Evolutionary conservation across 2,888 invertebrate genomes (phyloP).

Genomic region (Caenorhabditis sp.): DNA sequence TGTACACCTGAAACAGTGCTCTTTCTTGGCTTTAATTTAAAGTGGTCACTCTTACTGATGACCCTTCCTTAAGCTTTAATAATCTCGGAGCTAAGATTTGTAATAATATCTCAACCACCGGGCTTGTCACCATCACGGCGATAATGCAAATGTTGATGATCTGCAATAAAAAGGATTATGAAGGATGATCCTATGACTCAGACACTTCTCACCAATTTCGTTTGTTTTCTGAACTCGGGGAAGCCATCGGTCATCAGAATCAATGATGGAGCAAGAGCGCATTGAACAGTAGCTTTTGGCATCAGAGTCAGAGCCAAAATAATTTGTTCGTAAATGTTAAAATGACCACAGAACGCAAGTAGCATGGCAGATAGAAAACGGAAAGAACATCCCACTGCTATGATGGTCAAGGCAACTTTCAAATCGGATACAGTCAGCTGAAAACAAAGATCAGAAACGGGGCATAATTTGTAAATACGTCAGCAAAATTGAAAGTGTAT

Average conservation of each 20-base stretch:
- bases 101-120: constrained; percentile 48
- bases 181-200: no score
- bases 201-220: constrained; percentile 52
- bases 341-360: constrained; percentile 38
- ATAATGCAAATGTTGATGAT: constrained; percentile 56
- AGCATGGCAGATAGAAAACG: constrained; percentile 52
- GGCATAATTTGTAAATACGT: constrained; percentile 33
- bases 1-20: constrained; percentile 10
- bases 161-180: constrained; percentile 49
- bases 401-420: constrained; percentile 35
- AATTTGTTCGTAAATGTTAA: constrained; percentile 53
- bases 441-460: neutral
- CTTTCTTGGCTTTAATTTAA: neutral
- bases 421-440: constrained; percentile 34
- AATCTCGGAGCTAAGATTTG: constrained; percentile 45
- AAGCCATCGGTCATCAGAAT: constrained; percentile 35
- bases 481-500: constrained; percentile 52
- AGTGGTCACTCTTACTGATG: constrained; percentile 2
- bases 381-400: constrained; percentile 26
- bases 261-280: constrained; percentile 57
- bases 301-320: constrained; percentile 54
- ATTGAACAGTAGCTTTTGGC: constrained; percentile 63
- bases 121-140: constrained; percentile 55
- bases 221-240: constrained; percentile 50
- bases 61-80: constrained; percentile 33